phyloP scores from a whole-genome alignment of 2,888 invertebrate species.

The Synergus japonicus region DNA sequence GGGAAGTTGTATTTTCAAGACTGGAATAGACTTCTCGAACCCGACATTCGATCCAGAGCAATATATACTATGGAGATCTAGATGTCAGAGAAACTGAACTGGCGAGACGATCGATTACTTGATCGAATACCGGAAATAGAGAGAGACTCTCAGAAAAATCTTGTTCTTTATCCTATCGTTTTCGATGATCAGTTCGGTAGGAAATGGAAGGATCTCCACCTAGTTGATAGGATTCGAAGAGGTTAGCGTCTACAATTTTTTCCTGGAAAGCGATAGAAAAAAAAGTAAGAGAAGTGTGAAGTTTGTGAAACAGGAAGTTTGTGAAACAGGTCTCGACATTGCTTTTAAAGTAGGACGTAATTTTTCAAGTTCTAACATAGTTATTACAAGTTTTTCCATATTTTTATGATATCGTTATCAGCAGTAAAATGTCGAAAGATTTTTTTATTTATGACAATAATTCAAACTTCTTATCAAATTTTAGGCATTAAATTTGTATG shows the following conservation, averaged over 20 bases:
- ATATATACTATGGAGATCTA: constrained; percentile 4
- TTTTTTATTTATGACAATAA: no score
- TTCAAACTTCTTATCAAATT: no score
- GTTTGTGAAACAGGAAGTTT: background rate
- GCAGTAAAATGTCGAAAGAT: background rate
- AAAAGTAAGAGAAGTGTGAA: background rate
- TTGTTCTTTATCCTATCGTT: constrained; percentile 25
- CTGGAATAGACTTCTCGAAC: background rate
- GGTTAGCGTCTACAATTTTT: constrained; percentile 15
- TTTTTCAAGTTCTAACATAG: background rate
- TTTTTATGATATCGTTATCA: background rate
- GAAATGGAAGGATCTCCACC: constrained; percentile 46
- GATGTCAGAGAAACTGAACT: background rate
- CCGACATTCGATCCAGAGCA: background rate
- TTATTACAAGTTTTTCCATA: background rate
- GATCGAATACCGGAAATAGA: constrained; percentile 5
- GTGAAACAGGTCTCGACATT: background rate
- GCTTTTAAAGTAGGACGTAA: background rate
- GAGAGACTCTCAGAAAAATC: background rate
- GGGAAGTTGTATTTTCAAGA: constrained; percentile 20
- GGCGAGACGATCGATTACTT: background rate
- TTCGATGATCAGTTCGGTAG: constrained; percentile 45
- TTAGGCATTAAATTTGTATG: no score
- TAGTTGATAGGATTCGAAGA: background rate
- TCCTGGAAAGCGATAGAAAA: constrained; percentile 25